Conservation (phyloP, 2,888 invertebrate species). For the Synanthedon andrenaeformis region DNA sequence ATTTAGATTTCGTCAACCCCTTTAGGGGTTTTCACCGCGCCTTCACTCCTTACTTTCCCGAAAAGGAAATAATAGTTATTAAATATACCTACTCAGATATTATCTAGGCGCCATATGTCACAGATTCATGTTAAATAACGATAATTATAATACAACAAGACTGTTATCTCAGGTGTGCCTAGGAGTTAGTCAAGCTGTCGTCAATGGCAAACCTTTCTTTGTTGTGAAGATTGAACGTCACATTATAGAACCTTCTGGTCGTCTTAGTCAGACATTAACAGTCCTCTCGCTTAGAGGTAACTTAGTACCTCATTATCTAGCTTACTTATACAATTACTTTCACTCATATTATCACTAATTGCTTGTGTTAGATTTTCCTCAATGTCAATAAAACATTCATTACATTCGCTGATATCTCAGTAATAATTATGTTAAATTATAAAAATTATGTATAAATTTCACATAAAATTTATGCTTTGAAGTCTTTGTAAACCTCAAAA, state of each 20-base stretch:
- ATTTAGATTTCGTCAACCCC: no score
- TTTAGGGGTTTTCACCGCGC: no score
- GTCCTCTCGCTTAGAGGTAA: constrained; percentile 68
- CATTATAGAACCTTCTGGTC: constrained; percentile 67
- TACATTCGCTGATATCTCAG: no score
- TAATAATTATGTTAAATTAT: no score
- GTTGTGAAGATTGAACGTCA: constrained; percentile 72
- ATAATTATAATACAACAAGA: no score
- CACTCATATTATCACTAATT: not conserved
- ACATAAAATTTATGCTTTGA: no score
- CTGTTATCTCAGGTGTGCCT: constrained; percentile 44
- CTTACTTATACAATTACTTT: not conserved
- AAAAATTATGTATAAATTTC: no score
- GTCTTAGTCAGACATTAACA: constrained; percentile 62
- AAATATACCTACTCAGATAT: not conserved
- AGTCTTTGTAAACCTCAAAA: no score
- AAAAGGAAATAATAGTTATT: not conserved
- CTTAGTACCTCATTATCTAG: constrained; percentile 5
- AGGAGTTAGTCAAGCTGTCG: constrained; percentile 61
- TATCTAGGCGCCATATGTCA: no score
- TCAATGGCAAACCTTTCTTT: constrained; percentile 62
- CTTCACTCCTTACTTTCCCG: not conserved
- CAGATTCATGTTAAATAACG: no score
- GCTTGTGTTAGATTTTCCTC: not conserved
- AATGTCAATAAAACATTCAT: not conserved